These are phyloP conservation scores for Amphimallon solstitiale DNA, from an alignment of 2,888 invertebrate species.

Conservation along the genomic window DNA sequence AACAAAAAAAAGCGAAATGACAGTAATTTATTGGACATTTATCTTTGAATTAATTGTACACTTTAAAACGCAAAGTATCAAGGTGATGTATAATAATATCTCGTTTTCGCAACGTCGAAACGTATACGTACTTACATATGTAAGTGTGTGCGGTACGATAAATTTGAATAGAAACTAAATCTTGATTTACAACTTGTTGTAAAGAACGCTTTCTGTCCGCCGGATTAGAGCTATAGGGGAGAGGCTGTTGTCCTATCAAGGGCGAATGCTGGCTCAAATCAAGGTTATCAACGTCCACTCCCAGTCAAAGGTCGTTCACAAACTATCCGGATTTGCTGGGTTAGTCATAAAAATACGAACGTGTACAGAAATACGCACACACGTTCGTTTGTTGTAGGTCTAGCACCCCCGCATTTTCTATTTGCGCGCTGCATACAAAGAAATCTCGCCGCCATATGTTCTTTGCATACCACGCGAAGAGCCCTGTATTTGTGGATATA, in stretches of 20 bases:
- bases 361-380: no score
- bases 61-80: neutral
- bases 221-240: conserved; percentile 33
- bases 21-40: neutral
- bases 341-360: conserved; percentile 37
- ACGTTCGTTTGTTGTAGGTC: conserved; percentile 4
- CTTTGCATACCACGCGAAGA: neutral
- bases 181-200: conserved; percentile 16
- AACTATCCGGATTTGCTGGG: conserved; percentile 46
- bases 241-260: conserved; percentile 48
- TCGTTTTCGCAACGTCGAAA: neutral
- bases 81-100: neutral
- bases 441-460: neutral
- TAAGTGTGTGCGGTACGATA: no score
- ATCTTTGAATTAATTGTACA: neutral
- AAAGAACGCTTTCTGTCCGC: neutral
- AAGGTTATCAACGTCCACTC: conserved; percentile 44
- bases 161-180: neutral
- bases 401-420: conserved; percentile 39
- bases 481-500: neutral
- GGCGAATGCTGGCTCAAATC: conserved; percentile 44
- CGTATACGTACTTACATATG: neutral
- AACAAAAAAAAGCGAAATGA: no score
- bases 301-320: conserved; percentile 45
- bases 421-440: conserved; percentile 31